These are phyloP conservation scores for Onthophagus sagittarius DNA, from an alignment of 2,888 invertebrate genomes.

Conservation along the genomic window DNA sequence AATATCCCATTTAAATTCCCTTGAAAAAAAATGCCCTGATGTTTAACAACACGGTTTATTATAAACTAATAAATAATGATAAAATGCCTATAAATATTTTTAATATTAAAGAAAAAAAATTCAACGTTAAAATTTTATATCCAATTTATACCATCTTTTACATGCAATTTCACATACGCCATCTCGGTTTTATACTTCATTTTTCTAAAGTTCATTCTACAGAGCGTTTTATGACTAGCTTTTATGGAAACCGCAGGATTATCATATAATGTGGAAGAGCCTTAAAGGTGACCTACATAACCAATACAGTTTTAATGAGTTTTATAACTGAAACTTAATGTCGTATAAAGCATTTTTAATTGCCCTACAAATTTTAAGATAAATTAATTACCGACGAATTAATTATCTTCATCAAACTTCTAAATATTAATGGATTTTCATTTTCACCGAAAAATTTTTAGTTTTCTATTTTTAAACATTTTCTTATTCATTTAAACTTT, in stretches of 20 bases:
- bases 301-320: neutral
- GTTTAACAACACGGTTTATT: no score
- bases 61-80: no score
- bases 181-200: neutral
- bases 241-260: neutral
- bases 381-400: no score
- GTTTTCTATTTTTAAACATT: neutral
- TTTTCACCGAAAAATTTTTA: neutral
- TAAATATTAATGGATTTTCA: no score
- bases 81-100: no score
- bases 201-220: neutral
- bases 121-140: neutral
- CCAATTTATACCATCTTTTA: neutral
- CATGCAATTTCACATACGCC: neutral
- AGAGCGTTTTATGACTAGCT: neutral
- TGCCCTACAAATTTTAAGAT: neutral
- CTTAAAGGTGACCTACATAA: neutral
- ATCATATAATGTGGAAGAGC: neutral
- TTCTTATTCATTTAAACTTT: no score
- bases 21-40: no score
- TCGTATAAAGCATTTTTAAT: neutral
- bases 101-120: neutral
- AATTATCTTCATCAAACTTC: no score
- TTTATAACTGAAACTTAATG: neutral
- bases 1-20: no score